Conservation (phyloP, 2,888 invertebrate genomes). For the Papilio gigon region DNA sequence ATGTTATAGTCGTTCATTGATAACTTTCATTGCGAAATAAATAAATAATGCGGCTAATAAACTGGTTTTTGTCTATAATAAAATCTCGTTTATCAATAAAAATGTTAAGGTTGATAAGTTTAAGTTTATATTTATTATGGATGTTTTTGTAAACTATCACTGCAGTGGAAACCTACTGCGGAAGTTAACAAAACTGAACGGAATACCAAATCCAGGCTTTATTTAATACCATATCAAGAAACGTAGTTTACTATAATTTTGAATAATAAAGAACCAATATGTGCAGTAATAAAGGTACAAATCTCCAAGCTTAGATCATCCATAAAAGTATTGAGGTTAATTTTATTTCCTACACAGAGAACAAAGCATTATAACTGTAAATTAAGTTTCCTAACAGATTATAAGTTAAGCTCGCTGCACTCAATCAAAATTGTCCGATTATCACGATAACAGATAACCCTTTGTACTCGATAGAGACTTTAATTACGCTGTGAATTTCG, state of each 20-base stretch:
- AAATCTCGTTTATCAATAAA: background rate
- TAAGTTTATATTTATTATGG: too few species aligned
- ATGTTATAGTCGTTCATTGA: slow-evolving; percentile 59
- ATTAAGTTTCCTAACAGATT: slow-evolving; percentile 2
- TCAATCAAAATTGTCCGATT: slow-evolving; percentile 60
- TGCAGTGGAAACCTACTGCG: too few species aligned
- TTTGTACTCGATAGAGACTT: slow-evolving; percentile 49
- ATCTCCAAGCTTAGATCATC: background rate
- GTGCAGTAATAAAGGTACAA: too few species aligned
- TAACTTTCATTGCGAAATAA: slow-evolving; percentile 10
- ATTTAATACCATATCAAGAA: background rate
- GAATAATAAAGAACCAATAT: background rate
- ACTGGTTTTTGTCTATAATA: slow-evolving; percentile 8
- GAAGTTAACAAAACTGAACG: too few species aligned
- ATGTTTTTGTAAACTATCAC: too few species aligned
- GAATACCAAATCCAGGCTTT: too few species aligned
- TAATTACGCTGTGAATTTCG: slow-evolving; percentile 61
- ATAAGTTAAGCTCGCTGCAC: slow-evolving; percentile 34
- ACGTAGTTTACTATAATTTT: background rate
- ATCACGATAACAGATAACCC: slow-evolving; percentile 38
- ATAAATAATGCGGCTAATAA: background rate
- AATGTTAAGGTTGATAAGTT: background rate
- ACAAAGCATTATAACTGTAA: slow-evolving; percentile 14
- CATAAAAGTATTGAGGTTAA: background rate
- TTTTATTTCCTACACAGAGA: slow-evolving; percentile 7